phyloP scores from a whole-genome alignment of 2,888 invertebrate genomes.

The Netelia virgata region DNA sequence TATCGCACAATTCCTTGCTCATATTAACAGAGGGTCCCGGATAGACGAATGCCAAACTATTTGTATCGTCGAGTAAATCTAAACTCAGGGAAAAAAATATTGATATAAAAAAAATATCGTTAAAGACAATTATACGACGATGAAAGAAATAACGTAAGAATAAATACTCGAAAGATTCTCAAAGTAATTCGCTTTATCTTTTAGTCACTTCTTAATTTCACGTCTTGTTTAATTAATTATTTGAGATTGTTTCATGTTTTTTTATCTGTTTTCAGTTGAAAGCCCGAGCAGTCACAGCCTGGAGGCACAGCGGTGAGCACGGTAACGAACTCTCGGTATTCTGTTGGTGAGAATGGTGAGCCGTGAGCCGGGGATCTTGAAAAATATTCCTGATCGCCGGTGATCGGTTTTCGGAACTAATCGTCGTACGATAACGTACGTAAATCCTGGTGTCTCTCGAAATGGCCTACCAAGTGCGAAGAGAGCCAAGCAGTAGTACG shows the following conservation, averaged over 20 bases:
- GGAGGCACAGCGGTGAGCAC: slow-evolving; percentile 90
- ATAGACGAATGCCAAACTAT: neutral
- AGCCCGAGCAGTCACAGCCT: slow-evolving; percentile 91
- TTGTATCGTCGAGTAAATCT: slow-evolving; percentile 33
- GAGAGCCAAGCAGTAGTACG: neutral
- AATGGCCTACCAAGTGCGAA: neutral
- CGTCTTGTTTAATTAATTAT: neutral
- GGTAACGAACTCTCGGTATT: slow-evolving; percentile 92
- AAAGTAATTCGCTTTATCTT: neutral
- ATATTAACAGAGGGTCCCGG: slow-evolving; percentile 38
- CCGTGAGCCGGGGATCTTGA: slow-evolving; percentile 76
- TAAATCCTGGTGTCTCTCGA: neutral
- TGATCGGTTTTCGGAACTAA: slow-evolving; percentile 74
- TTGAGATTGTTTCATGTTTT: neutral
- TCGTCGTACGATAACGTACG: slow-evolving; percentile 16
- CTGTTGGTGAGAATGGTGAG: slow-evolving; percentile 89
- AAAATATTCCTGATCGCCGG: slow-evolving; percentile 73
- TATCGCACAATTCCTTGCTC: slow-evolving; percentile 61
- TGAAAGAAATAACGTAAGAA: neutral
- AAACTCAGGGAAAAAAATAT: slow-evolving; percentile 1
- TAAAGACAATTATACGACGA: neutral
- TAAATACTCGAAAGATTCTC: neutral
- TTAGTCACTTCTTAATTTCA: neutral
- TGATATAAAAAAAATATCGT: neutral
- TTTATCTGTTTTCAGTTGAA: slow-evolving; percentile 87